Conservation (phyloP, 2,113 vertebrate species). For the Passer montanus region DNA sequence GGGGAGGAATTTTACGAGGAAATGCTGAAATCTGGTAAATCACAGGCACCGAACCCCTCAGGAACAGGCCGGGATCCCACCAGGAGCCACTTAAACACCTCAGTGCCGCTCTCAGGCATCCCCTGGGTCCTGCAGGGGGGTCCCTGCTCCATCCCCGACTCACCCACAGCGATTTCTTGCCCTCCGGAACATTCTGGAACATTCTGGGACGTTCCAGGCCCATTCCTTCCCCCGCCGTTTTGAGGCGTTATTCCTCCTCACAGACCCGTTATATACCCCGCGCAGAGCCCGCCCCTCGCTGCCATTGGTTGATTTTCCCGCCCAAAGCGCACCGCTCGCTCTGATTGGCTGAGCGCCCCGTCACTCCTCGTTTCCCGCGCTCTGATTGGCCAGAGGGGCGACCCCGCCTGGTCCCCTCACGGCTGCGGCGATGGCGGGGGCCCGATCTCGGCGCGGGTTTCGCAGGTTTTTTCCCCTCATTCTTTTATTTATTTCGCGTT, state of each 20-base stretch:
- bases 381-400: not conserved
- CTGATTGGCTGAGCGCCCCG: accelerated
- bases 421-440: not conserved
- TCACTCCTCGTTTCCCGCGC: not conserved
- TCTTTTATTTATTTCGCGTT: not conserved
- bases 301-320: not conserved
- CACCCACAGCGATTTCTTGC: not conserved
- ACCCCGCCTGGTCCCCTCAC: not conserved
- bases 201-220: not conserved
- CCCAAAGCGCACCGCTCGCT: not conserved
- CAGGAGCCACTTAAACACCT: not conserved
- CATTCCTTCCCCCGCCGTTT: not conserved
- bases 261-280: not conserved
- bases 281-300: not conserved
- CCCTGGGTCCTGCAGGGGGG: too few species aligned
- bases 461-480: not conserved
- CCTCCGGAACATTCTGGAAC: not conserved
- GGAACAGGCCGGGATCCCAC: not conserved
- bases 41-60: not conserved
- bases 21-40: accelerated
- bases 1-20: not conserved
- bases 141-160: not conserved
- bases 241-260: not conserved
- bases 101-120: too few species aligned
- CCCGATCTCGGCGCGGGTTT: not conserved